Evolutionary conservation across 2,797 vertebrate species (phyloP), one percentile per base, ranked within the genome.

Genomic region (Chelidonichthys spinosus): DNA sequence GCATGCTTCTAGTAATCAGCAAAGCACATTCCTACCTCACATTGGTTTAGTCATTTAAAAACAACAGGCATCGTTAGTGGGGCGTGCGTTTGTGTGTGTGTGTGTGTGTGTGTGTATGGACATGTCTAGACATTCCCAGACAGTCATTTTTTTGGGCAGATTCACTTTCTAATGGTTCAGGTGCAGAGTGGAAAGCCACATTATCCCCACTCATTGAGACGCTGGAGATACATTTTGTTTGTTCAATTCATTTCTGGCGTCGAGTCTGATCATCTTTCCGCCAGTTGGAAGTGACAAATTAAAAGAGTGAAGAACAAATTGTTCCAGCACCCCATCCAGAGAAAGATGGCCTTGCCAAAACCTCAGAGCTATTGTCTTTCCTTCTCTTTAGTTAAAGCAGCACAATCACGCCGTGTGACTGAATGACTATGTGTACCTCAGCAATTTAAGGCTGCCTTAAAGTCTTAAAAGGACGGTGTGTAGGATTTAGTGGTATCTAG

Each of bases 111-210:
- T 59, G 55, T 55, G 63, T 66, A 59, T n/a, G 54, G 40, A 18
- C 52, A 61, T 84, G 86, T 90, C 87, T 89, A 90, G 90, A 92
- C 89, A 70, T 56, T 84, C 63, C 55, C 77, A 81, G 76, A 82
- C 69, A 74, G 67, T 62, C 63, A 33, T 47, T 69, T 43, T 58
- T 53, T 69, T 37, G 39, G 66, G 32, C 52, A 68, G 63, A 70
- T 60, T 75, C n/a, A 56, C 67, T 67, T 17, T 75, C 54, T 70
- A 10, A 5, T 58, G 71, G 60, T 56, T 73, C 65, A 79, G 58
- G 54, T 74, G 76, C 66, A 70, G 44, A 76, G 55, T 60, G 35
- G 40, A 69, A 62, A 52, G 2, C 6, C 37, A 61, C 37, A 36
- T 18, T 69, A 44, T 25, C 52, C 18, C 7, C 15, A 33, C 43